Evolutionary conservation across 2,113 vertebrate species (phyloP).

Genomic region (Lepisosteus oculatus): DNA sequence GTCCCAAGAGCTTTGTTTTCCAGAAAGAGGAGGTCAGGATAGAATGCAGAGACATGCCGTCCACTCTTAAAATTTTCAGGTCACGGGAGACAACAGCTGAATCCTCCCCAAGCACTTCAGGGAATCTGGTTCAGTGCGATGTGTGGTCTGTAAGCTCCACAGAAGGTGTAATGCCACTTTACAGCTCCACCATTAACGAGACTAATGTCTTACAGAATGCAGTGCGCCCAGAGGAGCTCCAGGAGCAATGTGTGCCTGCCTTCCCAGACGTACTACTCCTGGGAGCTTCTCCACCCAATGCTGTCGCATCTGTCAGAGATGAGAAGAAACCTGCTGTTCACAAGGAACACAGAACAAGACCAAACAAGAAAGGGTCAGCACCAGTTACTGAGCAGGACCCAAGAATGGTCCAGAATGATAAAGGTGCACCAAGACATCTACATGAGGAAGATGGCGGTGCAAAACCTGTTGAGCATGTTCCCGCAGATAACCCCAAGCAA

Average conservation of each 20-base stretch:
- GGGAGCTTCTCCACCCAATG: constrained; percentile 18
- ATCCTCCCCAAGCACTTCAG: constrained; percentile 39
- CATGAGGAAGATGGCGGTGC: neutral
- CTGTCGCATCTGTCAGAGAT: neutral
- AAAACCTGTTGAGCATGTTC: constrained; percentile 13
- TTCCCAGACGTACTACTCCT: constrained; percentile 53
- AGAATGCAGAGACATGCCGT: constrained; percentile 47
- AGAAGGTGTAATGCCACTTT: constrained; percentile 21
- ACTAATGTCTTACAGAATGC: constrained; percentile 10
- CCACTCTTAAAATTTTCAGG: constrained; percentile 44
- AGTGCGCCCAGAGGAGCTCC: neutral
- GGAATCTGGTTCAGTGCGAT: constrained; percentile 44
- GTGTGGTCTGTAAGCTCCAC: constrained; percentile 35
- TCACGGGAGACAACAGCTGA: constrained; percentile 43
- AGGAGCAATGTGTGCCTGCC: constrained; percentile 27
- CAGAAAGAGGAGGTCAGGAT: constrained; percentile 63
- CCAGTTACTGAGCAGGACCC: neutral
- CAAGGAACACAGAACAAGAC: neutral
- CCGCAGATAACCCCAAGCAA: constrained; percentile 45
- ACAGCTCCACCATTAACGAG: constrained; percentile 37
- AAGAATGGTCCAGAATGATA: neutral
- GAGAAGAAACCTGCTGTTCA: neutral
- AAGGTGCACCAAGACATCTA: constrained; percentile 5
- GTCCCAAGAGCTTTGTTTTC: constrained; percentile 50
- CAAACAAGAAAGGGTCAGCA: neutral